Conservation (phyloP, 1,140 invertebrate genomes). For the Frieseomelitta varia region DNA sequence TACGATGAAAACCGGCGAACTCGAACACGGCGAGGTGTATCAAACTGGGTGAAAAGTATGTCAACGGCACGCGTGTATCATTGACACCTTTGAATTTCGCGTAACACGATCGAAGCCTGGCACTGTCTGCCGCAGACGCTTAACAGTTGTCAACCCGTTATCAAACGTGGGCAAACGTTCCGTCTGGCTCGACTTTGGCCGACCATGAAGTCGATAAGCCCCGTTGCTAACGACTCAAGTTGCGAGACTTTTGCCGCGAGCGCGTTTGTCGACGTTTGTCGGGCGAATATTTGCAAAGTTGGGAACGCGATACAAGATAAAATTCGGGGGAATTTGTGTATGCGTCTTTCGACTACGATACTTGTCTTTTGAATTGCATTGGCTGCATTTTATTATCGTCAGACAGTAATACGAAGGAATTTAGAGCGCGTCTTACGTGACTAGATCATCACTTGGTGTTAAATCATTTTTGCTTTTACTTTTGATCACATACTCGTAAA, state of each 20-base stretch:
- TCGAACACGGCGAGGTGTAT: not conserved
- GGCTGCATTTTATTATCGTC: not conserved
- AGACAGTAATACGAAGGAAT: not conserved
- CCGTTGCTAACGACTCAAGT: not conserved
- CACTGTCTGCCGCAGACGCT: not conserved
- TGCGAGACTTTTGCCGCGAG: not conserved
- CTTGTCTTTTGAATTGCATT: not conserved
- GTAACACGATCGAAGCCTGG: not conserved
- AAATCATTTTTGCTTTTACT: too few relatives aligned
- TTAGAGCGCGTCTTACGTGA: not conserved
- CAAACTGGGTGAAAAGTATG: slow-evolving; percentile 4
- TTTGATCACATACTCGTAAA: too few relatives aligned
- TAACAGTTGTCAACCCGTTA: slow-evolving; percentile 8
- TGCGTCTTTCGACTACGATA: not conserved
- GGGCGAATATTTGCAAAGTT: not conserved
- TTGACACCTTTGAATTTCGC: slow-evolving; percentile 2
- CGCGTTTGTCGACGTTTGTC: not conserved
- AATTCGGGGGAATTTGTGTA: not conserved
- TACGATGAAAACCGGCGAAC: not conserved
- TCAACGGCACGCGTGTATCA: slow-evolving; percentile 10
- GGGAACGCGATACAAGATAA: too few relatives aligned
- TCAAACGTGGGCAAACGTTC: slow-evolving; percentile 4
- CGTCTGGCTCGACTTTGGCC: not conserved
- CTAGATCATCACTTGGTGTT: not conserved
- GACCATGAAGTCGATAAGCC: not conserved